Evolutionary conservation across 2,888 invertebrate species (phyloP).

Genomic region (Drosophila lacicola): DNA sequence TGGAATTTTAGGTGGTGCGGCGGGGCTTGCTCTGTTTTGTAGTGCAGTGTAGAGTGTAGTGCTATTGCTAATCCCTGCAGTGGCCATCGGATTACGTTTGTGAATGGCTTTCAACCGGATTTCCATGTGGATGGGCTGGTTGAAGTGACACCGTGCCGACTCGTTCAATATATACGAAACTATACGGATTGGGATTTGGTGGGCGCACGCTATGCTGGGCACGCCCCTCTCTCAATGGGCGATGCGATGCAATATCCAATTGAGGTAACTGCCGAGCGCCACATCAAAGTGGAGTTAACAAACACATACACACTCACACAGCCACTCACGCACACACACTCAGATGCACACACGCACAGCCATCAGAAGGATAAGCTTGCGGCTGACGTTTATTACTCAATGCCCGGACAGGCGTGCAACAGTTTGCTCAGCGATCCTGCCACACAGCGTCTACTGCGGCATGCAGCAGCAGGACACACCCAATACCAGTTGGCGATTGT

Average conservation of each 20-base stretch:
- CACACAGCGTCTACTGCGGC: slow-evolving; percentile 87
- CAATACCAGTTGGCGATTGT: slow-evolving; percentile 88
- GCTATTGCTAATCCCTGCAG: slow-evolving; percentile 82
- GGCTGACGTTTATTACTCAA: slow-evolving; percentile 57
- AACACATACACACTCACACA: slow-evolving; percentile 11
- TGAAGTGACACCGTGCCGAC: slow-evolving; percentile 84
- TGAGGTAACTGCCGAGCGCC: slow-evolving; percentile 84
- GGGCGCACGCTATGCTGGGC: slow-evolving; percentile 90
- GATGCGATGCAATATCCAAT: slow-evolving; percentile 90
- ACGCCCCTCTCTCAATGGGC: slow-evolving; percentile 88
- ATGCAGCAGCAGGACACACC: slow-evolving; percentile 1
- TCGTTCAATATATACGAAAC: slow-evolving; percentile 90
- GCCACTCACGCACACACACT: slow-evolving; percentile 5
- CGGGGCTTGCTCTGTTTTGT: slow-evolving; percentile 1
- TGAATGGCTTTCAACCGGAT: slow-evolving; percentile 90
- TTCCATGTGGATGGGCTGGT: slow-evolving; percentile 88
- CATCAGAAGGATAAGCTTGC: slow-evolving; percentile 37
- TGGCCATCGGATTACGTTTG: slow-evolving; percentile 91
- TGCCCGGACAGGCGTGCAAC: slow-evolving; percentile 87
- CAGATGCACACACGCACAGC: slow-evolving; percentile 4
- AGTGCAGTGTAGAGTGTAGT: slow-evolving; percentile 6
- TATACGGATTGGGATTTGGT: slow-evolving; percentile 92
- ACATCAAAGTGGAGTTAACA: slow-evolving; percentile 45
- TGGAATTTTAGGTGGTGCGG: not conserved
- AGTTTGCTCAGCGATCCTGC: slow-evolving; percentile 88